These are phyloP conservation scores for Alfaro cultratus DNA, from an alignment of 2,797 vertebrate species.

Conservation along the genomic window DNA sequence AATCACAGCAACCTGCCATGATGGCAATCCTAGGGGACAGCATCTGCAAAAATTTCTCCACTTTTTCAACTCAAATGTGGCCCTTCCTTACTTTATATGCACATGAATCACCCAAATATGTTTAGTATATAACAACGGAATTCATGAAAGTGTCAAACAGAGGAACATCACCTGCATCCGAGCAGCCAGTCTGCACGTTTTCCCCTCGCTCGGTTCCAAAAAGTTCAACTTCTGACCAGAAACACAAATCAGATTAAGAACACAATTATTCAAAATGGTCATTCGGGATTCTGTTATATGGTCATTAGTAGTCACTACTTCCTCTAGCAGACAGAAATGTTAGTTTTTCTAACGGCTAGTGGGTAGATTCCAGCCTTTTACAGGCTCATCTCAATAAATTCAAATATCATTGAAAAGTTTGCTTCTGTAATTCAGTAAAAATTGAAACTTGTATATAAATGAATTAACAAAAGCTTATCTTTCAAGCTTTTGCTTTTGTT, in stretches of 20 bases:
- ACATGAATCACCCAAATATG: conserved; percentile 67
- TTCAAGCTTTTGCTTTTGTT: background rate
- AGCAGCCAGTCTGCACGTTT: conserved; percentile 5
- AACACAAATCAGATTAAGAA: conserved; percentile 19
- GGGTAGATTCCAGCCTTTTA: background rate
- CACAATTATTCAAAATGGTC: background rate
- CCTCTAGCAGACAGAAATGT: background rate
- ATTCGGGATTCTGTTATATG: background rate
- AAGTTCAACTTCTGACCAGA: background rate
- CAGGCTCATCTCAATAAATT: background rate
- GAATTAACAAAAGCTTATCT: background rate
- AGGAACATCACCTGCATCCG: conserved; percentile 34
- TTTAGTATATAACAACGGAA: conserved; percentile 43
- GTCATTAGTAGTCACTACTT: background rate
- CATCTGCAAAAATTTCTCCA: conserved; percentile 61
- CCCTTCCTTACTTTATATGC: conserved; percentile 66
- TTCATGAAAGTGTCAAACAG: conserved; percentile 58
- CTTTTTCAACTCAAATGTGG: conserved; percentile 62
- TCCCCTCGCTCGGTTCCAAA: conserved; percentile 11
- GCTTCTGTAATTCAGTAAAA: background rate
- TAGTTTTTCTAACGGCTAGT: background rate
- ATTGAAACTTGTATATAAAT: background rate
- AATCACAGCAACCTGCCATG: conserved; percentile 77
- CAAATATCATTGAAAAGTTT: background rate
- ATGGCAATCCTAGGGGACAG: conserved; percentile 75